These are phyloP conservation scores for Ectemnius continuus DNA, from an alignment of 2,888 invertebrate species.

Conservation along the genomic window DNA sequence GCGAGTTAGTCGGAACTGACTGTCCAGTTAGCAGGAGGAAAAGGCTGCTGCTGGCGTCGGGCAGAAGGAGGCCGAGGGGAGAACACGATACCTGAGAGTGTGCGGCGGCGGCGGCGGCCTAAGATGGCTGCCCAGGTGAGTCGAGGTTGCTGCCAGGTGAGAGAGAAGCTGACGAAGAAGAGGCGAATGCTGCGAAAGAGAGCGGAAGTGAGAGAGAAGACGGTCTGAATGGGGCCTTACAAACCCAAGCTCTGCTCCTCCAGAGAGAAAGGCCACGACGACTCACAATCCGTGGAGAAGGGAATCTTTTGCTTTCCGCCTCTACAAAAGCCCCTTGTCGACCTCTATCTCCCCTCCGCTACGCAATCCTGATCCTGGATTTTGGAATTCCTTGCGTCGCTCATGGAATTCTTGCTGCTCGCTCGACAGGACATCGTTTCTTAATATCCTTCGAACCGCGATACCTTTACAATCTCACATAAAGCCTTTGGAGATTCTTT, in stretches of 20 bases:
- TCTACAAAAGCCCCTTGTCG: not conserved
- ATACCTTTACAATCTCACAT: too few relatives aligned
- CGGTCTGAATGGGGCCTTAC: slow-evolving; percentile 51
- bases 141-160: slow-evolving; percentile 61
- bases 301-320: slow-evolving; percentile 10
- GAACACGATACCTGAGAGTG: slow-evolving; percentile 37
- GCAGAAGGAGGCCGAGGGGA: slow-evolving; percentile 45
- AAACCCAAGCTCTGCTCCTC: slow-evolving; percentile 9
- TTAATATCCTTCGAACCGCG: too few relatives aligned
- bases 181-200: slow-evolving; percentile 13
- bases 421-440: too few relatives aligned
- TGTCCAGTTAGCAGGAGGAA: slow-evolving; percentile 9
- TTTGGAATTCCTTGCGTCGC: not conserved
- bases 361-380: not conserved
- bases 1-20: too few relatives aligned
- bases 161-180: slow-evolving; percentile 22
- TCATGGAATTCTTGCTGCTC: not conserved
- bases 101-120: too few relatives aligned
- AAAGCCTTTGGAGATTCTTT: too few relatives aligned
- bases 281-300: slow-evolving; percentile 7
- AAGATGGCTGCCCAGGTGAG: slow-evolving; percentile 68
- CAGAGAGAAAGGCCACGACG: slow-evolving; percentile 50
- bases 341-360: not conserved
- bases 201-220: slow-evolving; percentile 27
- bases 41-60: slow-evolving; percentile 33